phyloP scores from a whole-genome alignment of 2,113 vertebrate species.

The Carettochelys insculpta region DNA sequence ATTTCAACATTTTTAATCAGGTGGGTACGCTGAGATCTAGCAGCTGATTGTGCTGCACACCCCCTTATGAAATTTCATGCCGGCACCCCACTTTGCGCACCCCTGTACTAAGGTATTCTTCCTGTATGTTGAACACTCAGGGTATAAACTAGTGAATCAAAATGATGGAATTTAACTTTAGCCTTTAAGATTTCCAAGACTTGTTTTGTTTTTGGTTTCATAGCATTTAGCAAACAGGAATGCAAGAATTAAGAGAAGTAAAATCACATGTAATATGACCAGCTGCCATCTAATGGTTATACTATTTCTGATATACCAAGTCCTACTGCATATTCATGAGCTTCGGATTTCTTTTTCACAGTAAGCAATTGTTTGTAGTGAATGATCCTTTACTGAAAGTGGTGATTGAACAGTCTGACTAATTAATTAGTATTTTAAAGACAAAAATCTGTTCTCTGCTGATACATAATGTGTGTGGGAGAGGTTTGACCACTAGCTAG shows the following conservation, averaged over 20 bases:
- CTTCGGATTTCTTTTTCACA: not conserved
- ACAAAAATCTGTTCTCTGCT: not conserved
- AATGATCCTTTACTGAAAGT: not conserved
- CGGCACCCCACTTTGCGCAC: too few relatives aligned
- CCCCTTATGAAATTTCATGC: too few relatives aligned
- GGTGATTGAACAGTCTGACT: not conserved
- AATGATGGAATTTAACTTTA: not conserved
- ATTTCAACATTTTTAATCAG: too few relatives aligned
- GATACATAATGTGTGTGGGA: too few relatives aligned
- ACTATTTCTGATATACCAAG: not conserved
- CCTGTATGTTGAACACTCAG: not conserved
- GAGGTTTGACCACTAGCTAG: not conserved
- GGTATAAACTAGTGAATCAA: not conserved
- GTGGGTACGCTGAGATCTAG: too few relatives aligned
- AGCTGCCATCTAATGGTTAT: not conserved
- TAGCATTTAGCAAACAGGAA: not conserved
- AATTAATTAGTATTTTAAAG: not conserved
- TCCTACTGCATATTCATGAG: not conserved
- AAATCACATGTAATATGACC: not conserved
- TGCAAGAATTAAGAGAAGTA: not conserved
- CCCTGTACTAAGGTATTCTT: not conserved
- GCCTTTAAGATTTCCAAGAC: not conserved
- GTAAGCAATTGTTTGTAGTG: not conserved
- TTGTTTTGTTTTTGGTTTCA: not conserved
- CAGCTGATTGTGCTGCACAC: too few relatives aligned